These are phyloP conservation scores for Ephydatia muelleri DNA, from an alignment of 37 sponge, comb jelly and placozoan genomes.

Conservation along the genomic window DNA sequence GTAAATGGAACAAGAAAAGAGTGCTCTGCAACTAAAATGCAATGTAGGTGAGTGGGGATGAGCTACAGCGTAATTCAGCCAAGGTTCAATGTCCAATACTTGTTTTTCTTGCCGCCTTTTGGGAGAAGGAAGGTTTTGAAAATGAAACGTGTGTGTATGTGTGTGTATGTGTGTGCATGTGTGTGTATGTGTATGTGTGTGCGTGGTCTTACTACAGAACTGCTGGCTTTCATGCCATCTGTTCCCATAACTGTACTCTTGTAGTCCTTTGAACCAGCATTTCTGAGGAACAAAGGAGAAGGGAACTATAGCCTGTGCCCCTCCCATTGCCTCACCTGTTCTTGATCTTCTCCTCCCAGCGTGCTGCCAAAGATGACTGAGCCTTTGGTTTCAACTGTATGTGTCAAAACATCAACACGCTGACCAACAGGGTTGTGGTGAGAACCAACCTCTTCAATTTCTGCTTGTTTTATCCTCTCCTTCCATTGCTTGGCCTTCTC, in stretches of 20 bases:
- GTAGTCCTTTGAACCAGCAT: neutral
- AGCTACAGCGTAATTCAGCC: neutral
- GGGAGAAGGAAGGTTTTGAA: neutral
- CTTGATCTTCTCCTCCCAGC: conserved; percentile 57
- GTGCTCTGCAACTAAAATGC: neutral
- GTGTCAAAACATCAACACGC: neutral
- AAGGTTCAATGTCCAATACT: neutral
- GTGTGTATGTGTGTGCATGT: too few relatives aligned
- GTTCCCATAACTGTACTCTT: neutral
- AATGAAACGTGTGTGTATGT: neutral
- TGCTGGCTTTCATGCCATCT: neutral
- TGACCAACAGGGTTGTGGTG: neutral
- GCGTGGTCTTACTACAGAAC: neutral
- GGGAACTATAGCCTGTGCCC: neutral
- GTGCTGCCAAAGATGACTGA: conserved; percentile 57
- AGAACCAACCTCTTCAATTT: conserved; percentile 15
- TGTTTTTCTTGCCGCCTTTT: neutral
- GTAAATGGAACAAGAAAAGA: neutral
- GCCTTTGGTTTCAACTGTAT: conserved; percentile 41
- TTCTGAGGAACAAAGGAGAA: neutral
- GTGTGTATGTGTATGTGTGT: too few relatives aligned
- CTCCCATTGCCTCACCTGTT: neutral
- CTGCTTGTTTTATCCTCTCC: conserved; percentile 15
- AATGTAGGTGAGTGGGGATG: neutral
- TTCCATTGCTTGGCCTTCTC: conserved; percentile 24